A percentile compares a stretch with the other conserved stretches of the same genome.
These are phyloP conservation scores for Centropus bengalensis DNA, from an alignment of 2,113 vertebrate species.

Conservation along the genomic window DNA sequence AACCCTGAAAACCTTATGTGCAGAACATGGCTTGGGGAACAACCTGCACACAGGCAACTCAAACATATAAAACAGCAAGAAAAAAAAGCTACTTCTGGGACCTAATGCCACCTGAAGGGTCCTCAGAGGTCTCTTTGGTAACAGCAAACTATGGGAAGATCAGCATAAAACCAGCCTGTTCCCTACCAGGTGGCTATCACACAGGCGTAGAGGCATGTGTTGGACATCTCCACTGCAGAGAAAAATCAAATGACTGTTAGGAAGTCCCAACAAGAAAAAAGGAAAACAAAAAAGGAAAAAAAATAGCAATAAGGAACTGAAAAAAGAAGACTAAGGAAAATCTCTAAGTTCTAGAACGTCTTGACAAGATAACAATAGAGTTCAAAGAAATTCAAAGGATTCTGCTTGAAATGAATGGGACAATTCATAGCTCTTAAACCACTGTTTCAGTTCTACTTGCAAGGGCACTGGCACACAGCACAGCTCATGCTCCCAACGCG, in stretches of 20 bases:
- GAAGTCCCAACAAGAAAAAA: not conserved
- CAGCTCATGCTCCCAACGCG: not conserved
- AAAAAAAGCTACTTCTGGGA: not conserved
- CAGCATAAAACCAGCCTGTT: not conserved
- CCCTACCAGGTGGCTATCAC: not conserved
- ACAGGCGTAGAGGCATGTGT: not conserved
- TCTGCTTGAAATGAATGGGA: not conserved
- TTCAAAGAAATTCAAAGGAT: not conserved
- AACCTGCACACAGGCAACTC: not conserved
- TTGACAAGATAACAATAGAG: not conserved
- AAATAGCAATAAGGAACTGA: not conserved
- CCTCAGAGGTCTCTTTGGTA: not conserved
- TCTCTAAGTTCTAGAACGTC: not conserved
- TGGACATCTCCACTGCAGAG: not conserved
- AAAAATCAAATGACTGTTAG: not conserved
- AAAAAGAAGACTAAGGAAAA: not conserved
- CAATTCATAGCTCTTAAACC: not conserved
- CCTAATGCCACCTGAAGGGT: not conserved
- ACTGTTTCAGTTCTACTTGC: not conserved
- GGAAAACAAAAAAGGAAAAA: too few relatives aligned
- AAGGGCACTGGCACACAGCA: not conserved
- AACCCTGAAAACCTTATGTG: not conserved
- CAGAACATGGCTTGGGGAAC: not conserved
- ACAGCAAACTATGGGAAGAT: not conserved
- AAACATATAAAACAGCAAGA: not conserved